Base-by-base conservation (phyloP, 2,888 invertebrate species). In the Heliconius cydno region DNA sequence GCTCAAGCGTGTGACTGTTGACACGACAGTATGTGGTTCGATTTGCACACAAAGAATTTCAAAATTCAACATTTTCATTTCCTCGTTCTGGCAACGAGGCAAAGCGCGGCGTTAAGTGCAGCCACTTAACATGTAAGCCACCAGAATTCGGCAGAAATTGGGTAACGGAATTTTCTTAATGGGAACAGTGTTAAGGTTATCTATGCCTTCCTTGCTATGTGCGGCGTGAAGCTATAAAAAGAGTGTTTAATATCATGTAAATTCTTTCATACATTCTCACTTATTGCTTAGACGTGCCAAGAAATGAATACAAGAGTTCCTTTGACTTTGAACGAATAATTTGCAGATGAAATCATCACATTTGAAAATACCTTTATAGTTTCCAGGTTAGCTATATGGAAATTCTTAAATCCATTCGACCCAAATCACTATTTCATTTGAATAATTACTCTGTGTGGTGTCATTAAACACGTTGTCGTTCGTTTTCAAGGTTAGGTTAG, bases 291-390 rank as follows among this genome's bases (percentile, higher is more conserved):
- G 76, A 66, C 52, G n/a, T 67, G 7, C 34, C 52, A 73, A 73
- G 67, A 66, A 66, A 76, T 76, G 9, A 76, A 76, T 70, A 28
- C 70, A 63, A 60, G 41, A 77, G 60, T 73, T 15, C 46, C 78
- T 78, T 78, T 66, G 78, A 72, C 52, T 28, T 66, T n/a, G 52
- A 46, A 66, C 72, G 72, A 73, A 72, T 78, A 72, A 78, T 78
- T 22, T 34, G 4, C 52, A 78, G 66, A 78, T 78, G 52, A 73
- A 78, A 72, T 52, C 25, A 66, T 19, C 25, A 34, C 34, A 66
- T 72, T 66, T 38, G 25, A 34, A 63, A 63, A 72, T 34, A 75
- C 19, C 28, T 46, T 63, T 75, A 41, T 65, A 38, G 19, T 75
- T 65, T 75, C 6, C 75, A 63, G 28, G 63, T 73, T 34, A 60